Evolutionary conservation across 2,113 vertebrate species (phyloP).

Genomic region (Hippocampus guttulatus): DNA sequence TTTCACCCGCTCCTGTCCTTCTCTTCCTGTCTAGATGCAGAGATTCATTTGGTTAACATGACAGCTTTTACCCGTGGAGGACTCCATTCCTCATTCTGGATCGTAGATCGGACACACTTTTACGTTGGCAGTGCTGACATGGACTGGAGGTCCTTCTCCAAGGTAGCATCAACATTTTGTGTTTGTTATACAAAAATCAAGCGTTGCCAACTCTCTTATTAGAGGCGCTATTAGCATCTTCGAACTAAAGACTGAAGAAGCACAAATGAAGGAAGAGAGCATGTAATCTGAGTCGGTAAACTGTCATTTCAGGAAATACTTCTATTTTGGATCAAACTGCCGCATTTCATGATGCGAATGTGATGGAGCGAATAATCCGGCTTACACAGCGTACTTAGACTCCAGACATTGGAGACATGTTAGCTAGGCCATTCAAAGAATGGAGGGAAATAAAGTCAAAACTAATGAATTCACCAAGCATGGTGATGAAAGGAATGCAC

Average conservation of each 20-base stretch:
- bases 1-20: conserved; percentile 1
- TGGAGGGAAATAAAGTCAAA: background rate
- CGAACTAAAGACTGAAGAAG: background rate
- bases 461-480: background rate
- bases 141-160: conserved; percentile 84
- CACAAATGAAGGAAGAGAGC: background rate
- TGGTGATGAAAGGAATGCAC: background rate
- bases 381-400: background rate
- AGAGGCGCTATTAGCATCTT: background rate
- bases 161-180: conserved; percentile 69
- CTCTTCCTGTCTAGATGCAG: conserved; percentile 70
- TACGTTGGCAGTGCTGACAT: conserved; percentile 87
- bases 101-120: conserved; percentile 86
- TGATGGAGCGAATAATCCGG: background rate
- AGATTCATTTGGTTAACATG: conserved; percentile 86
- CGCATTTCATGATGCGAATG: background rate
- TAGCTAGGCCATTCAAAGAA: background rate
- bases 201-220: background rate
- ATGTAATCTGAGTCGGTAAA: background rate
- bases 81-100: conserved; percentile 90
- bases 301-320: background rate
- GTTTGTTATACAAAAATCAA: background rate
- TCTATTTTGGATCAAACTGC: background rate
- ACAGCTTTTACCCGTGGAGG: conserved; percentile 82
- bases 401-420: background rate